phyloP scores from a whole-genome alignment of 2,797 vertebrate genomes.

The Myioborus miniatus region DNA sequence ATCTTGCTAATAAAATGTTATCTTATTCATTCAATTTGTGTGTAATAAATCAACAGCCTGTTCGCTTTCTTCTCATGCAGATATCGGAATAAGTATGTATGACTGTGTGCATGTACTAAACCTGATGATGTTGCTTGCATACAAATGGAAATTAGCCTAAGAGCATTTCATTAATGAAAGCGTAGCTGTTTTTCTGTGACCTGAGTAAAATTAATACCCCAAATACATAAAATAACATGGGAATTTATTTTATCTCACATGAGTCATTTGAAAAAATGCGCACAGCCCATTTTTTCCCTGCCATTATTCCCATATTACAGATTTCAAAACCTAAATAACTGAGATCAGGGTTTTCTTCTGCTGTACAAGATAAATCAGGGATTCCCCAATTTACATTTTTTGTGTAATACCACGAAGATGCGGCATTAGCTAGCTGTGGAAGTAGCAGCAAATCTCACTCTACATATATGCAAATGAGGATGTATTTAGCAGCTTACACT shows the following conservation, averaged over 20 bases:
- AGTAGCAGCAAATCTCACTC: constrained; percentile 2
- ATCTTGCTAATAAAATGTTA: constrained; percentile 81
- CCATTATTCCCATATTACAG: neutral
- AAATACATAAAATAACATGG: constrained; percentile 54
- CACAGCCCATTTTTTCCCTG: neutral
- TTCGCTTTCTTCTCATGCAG: constrained; percentile 60
- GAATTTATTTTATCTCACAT: constrained; percentile 37
- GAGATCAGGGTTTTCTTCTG: neutral
- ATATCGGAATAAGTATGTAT: constrained; percentile 52
- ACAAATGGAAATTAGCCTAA: constrained; percentile 78
- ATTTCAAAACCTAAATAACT: constrained; percentile 31
- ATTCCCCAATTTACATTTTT: neutral
- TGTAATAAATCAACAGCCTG: constrained; percentile 77
- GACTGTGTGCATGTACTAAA: constrained; percentile 66
- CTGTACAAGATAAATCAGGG: neutral
- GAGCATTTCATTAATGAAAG: constrained; percentile 76
- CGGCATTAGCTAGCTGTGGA: neutral
- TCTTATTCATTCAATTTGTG: constrained; percentile 78
- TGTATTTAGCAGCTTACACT: constrained; percentile 21
- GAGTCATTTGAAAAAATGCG: constrained; percentile 25
- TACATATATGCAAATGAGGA: neutral
- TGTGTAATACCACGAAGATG: neutral
- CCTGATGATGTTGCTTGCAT: constrained; percentile 71
- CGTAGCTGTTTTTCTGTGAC: constrained; percentile 63
- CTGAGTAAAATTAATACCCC: constrained; percentile 70